Base-by-base conservation (phyloP, 2,888 invertebrate species). In the Oscheius myriophilus region DNA sequence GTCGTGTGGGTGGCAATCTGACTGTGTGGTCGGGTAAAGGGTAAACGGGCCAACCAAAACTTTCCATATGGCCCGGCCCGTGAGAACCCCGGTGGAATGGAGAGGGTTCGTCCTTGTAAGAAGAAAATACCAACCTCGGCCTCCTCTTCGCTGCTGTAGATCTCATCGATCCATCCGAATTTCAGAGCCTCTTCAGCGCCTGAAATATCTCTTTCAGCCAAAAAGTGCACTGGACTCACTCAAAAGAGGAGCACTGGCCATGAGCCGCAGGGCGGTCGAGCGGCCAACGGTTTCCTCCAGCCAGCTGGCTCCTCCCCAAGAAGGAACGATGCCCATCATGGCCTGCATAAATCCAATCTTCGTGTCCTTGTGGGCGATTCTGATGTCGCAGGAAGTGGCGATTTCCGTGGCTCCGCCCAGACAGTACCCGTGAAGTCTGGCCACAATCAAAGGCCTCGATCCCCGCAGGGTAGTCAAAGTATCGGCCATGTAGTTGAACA, bases 351-450 rank as follows among this genome's bases (percentile, higher is more conserved):
- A 78, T 0, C 71, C 75, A 23, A 77, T 77, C 70, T 73, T 78
- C 2, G 73, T 62, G 25, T 57, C 49, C 21, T 58, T 55, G 55
- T 71, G 71, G 41, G 75, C 78, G 25, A 78, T 69, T 16, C 78
- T 70, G 62, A 78, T 72, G 46, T 78, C 75, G 45, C 73, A 59
- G 1, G 75, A 52, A 11, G 72, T 71, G 57, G 72, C 73, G 12
- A 78, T 74, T 62, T 78, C 78, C 0, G 75, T 78, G 58, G 72
- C 75, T 66, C 78, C 78, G 4, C 78, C 78, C 4, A 78, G 69
- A n/a, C 71, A 67, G 33, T 76, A 71, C 0, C 78, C 78, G 49
- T 72, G 73, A 16, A 78, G 71, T 42, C 73, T 73, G 16, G 73
- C 73, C 23, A 78, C 70, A 21, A 73, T 64, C 25, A 77, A 58